Conservation (phyloP, 2,888 invertebrate genomes). For the Liodrosophila aerea region DNA sequence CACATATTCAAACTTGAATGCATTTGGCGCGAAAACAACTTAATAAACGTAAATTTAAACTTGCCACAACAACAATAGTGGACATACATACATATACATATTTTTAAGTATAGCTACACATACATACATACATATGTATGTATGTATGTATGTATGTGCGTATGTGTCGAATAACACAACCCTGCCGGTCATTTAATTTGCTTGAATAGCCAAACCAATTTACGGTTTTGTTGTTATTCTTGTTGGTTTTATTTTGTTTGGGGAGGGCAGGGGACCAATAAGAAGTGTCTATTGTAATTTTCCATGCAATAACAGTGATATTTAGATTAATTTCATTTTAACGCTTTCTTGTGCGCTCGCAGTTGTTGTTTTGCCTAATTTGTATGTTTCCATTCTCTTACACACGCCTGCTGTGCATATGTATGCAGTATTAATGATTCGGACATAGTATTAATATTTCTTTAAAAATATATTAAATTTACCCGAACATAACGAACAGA, state of each 20-base stretch:
- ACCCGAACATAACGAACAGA: slow-evolving; percentile 41
- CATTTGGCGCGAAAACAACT: slow-evolving; percentile 49
- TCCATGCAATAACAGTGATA: slow-evolving; percentile 72
- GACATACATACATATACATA: slow-evolving; percentile 4
- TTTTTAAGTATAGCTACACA: too few species aligned
- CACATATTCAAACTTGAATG: slow-evolving; percentile 22
- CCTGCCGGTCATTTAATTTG: slow-evolving; percentile 50
- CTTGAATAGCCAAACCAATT: slow-evolving; percentile 58
- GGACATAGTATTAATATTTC: slow-evolving; percentile 4
- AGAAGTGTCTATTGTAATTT: slow-evolving; percentile 69
- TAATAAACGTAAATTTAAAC: slow-evolving; percentile 37
- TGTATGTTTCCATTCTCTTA: slow-evolving; percentile 9
- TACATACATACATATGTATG: slow-evolving; percentile 1
- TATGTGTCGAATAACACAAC: slow-evolving; percentile 22
- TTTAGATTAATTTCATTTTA: slow-evolving; percentile 41
- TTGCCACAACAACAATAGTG: slow-evolving; percentile 18
- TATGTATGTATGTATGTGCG: not conserved
- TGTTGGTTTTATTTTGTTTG: slow-evolving; percentile 29
- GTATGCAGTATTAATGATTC: not conserved
- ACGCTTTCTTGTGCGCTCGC: slow-evolving; percentile 31
- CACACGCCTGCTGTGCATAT: not conserved
- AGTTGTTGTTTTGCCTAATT: slow-evolving; percentile 15
- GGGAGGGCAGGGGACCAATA: slow-evolving; percentile 31
- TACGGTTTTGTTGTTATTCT: slow-evolving; percentile 49
- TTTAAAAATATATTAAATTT: slow-evolving; percentile 26